These are phyloP conservation scores for Phthorimaea operculella DNA, from an alignment of 1,140 invertebrate genomes.

Conservation along the genomic window DNA sequence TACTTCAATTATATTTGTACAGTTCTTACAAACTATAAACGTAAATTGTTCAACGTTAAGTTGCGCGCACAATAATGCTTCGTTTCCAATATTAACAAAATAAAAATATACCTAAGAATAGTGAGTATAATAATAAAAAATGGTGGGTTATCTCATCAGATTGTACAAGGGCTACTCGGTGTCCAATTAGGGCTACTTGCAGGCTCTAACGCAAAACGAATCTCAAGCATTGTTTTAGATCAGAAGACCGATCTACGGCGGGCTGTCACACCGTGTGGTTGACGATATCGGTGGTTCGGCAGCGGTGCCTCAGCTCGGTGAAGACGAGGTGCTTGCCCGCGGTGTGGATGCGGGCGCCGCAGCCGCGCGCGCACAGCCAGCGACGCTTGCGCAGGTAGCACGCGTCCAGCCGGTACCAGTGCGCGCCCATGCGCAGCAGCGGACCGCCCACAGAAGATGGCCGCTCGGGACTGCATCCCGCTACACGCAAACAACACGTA, in stretches of 20 bases:
- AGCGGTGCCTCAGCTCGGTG: constrained; percentile 41
- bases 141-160: no score
- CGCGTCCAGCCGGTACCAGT: constrained; percentile 52
- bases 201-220: no score
- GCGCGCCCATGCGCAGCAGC: constrained; percentile 44
- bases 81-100: no score
- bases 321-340: constrained; percentile 46
- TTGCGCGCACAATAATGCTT: no score
- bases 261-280: constrained; percentile 36
- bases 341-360: constrained; percentile 52
- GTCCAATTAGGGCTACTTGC: no score
- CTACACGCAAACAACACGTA: not conserved
- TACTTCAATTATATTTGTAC: no score
- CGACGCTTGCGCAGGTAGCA: constrained; percentile 38
- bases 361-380: constrained; percentile 50
- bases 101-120: no score
- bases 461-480: not conserved
- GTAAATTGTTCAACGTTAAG: no score
- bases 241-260: not conserved
- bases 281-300: constrained; percentile 16
- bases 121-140: no score
- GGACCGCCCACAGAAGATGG: constrained; percentile 12
- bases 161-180: no score
- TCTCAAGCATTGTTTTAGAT: no score
- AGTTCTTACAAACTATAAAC: no score